Evolutionary conservation across 2,113 vertebrate species (phyloP), one percentile per base, ranked within the genome.

Genomic region (Zosterops pallidus): DNA sequence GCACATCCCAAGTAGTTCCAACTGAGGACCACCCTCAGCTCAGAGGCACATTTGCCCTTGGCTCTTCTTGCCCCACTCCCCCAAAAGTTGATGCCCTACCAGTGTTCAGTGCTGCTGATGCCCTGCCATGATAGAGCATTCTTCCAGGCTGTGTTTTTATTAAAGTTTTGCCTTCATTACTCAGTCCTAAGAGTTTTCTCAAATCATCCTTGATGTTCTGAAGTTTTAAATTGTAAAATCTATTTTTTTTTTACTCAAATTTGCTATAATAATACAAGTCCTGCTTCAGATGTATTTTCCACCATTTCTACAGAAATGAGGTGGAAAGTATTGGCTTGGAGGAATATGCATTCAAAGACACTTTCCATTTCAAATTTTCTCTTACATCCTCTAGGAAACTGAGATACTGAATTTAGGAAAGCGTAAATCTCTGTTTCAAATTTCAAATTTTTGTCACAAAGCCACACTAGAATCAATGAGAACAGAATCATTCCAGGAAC

Each of bases 71-170:
- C 4, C 28, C 42, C 3, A 0, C 15, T 53, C 11, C 15, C 24
- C 21, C 5, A 5, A n/a, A 59, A 2, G 2, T 33, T 42, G 49
- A 56, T 62, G 49, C 19, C 60, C 49, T 23, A 65, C 19, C 55
- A 68, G 33, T 28, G 41, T n/a, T 76, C 29, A 44, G 57, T 31
- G 29, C 50, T 22, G 8, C 11, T 37, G 68, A 6, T 19, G 24
- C n/a, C 35, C 28, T 53, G n/a, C 18, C 60, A 79, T 0, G 0
- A 56, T 0, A 21, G 7, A 62, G 10, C 7, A 11, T 46, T 89
- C 35, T 49, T 71, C 28, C 37, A 84, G 23, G 9, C 9, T 4
- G 46, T 29, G 44, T 49, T 75, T 86, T 62, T 20, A 37, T 33
- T 59, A 14, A 86, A 47, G 31, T 46, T 89, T 24, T 91, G n/a